phyloP scores from a whole-genome alignment of 2,888 invertebrate genomes.

The Scelioninae gen. 1 region DNA sequence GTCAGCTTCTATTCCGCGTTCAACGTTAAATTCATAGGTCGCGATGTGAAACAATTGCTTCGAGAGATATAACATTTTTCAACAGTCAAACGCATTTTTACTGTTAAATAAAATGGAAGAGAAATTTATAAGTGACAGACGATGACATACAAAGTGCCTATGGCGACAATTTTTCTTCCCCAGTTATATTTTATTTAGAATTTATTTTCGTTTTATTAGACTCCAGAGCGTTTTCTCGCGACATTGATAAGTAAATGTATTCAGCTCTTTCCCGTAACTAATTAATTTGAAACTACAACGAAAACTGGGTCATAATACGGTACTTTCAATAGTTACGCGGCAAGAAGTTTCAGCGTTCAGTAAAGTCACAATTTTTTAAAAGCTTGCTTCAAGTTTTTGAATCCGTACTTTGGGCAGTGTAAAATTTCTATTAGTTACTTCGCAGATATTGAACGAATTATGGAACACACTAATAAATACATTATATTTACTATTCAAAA shows the following conservation, averaged over 20 bases:
- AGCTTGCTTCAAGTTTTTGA: constrained; percentile 26
- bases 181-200: constrained; percentile 15
- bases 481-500: too few relatives aligned
- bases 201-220: constrained; percentile 33
- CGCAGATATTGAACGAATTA: constrained; percentile 6
- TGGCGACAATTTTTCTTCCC: constrained; percentile 9
- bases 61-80: constrained; percentile 39
- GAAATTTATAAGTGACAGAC: constrained; percentile 28
- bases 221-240: constrained; percentile 14
- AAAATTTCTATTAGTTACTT: constrained; percentile 37
- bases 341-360: constrained; percentile 29
- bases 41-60: constrained; percentile 58
- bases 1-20: constrained; percentile 42
- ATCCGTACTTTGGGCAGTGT: constrained; percentile 9
- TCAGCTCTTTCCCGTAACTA: constrained; percentile 67
- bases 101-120: constrained; percentile 48
- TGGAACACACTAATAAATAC: neutral
- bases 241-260: constrained; percentile 33
- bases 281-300: constrained; percentile 74
- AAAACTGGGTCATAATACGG: constrained; percentile 72
- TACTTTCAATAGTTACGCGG: constrained; percentile 42
- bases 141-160: constrained; percentile 33
- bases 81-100: constrained; percentile 50
- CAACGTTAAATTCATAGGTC: constrained; percentile 50
- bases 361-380: constrained; percentile 43